Evolutionary conservation across 2,888 invertebrate genomes (phyloP), one percentile per base, ranked within the genome.

Genomic region (Subacronicta megacephala): DNA sequence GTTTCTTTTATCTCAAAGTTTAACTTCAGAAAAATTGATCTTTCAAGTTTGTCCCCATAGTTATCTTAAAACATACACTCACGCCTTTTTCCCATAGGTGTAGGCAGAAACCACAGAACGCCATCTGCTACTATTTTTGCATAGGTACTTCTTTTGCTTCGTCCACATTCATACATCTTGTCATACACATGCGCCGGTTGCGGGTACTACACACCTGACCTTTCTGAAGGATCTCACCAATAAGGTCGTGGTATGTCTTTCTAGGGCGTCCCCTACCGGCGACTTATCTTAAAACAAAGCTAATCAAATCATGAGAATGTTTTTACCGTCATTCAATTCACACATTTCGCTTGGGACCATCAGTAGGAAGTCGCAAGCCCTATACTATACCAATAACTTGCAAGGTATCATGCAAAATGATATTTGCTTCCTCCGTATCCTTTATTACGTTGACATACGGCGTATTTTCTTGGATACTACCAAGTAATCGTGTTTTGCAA

Each of bases 361-460:
- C 63, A 64, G 42, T 57, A 63, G 62, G 73, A 70, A 75, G 65
- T 76, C 49, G 42, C 71, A 64, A 74, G 62, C 71, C 77, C 78
- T 75, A 74, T 73, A 59, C 67, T 70, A 63, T 76, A 73, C 62
- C 72, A 62, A 77, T 75, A 69, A 71, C 62, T 69, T 45, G 50
- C 50, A 62, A 65, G 66, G 52, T 71, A 76, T 69, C 61, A 62
- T 54, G 60, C 74, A 69, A 66, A 61, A 40, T 31, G 40, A 60
- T 62, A 31, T 68, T 47, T 72, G 60, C 72, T 67, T 62, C 54
- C 51, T 50, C 46, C 23, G 38, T 58, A 58, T 45, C 42, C 57
- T 63, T 51, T 83, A 75, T 72, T 51, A 7, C 76, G 33, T 64
- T 17, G 26, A 26, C 46, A 55, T 78, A 82, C 65, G 69, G 81